Evolutionary conservation across 92 coral and sea anemone species (phyloP).

Genomic region (Nematostella vectensis): DNA sequence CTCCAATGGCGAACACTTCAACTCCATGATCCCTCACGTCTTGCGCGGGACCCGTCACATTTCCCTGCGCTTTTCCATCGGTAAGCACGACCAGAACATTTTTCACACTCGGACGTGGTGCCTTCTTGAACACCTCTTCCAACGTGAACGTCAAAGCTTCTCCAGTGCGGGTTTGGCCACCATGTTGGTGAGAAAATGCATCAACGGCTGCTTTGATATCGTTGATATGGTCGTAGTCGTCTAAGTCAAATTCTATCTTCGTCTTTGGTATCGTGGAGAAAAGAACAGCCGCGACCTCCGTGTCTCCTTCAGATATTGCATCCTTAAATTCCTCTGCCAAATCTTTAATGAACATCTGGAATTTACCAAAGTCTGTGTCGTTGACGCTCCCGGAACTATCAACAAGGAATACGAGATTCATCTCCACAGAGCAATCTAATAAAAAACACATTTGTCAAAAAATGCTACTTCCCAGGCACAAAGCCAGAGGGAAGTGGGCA

Average conservation of each 20-base stretch:
- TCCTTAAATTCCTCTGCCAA: constrained; percentile 39
- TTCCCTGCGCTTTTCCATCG: constrained; percentile 32
- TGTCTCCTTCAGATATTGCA: constrained; percentile 40
- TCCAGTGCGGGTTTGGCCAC: constrained; percentile 36
- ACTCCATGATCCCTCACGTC: constrained; percentile 40
- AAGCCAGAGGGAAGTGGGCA: no score
- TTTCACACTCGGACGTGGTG: constrained; percentile 34
- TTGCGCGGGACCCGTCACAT: constrained; percentile 21
- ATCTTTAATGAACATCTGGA: constrained; percentile 44
- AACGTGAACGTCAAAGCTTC: constrained; percentile 34
- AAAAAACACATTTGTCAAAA: neutral
- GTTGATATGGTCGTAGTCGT: constrained; percentile 8
- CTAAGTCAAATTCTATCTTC: constrained; percentile 35
- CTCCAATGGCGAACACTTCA: constrained; percentile 33
- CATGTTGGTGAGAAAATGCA: constrained; percentile 37
- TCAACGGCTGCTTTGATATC: constrained; percentile 29
- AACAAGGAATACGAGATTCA: constrained; percentile 57
- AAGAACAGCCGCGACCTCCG: constrained; percentile 46
- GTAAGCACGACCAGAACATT: constrained; percentile 44
- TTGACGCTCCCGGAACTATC: constrained; percentile 80
- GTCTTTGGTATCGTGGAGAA: constrained; percentile 33
- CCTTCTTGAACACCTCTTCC: constrained; percentile 30
- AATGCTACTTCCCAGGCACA: no score
- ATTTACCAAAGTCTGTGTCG: constrained; percentile 39
- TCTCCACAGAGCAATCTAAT: constrained; percentile 6